Conservation (phyloP, 2,888 invertebrate genomes). For the Amblyjoppa proteus region DNA sequence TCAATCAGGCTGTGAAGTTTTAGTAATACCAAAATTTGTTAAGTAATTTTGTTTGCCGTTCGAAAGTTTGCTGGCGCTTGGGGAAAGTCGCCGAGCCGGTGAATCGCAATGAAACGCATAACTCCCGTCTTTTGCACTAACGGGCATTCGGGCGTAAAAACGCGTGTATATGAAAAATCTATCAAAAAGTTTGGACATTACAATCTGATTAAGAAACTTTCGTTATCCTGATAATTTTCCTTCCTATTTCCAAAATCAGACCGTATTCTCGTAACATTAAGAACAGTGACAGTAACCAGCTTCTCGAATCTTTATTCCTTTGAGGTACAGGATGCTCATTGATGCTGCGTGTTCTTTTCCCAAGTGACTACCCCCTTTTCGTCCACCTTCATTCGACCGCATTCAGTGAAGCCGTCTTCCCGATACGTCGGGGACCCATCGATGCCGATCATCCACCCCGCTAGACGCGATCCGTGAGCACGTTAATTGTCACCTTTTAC, state of each 20-base stretch:
- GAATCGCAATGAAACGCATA: too few species aligned
- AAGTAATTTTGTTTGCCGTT: neutral
- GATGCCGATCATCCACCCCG: slow-evolving; percentile 36
- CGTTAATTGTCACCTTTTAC: slow-evolving; percentile 67
- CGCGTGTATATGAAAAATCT: neutral
- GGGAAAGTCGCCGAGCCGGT: too few species aligned
- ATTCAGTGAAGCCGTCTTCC: neutral
- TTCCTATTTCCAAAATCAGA: neutral
- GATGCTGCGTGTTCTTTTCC: neutral
- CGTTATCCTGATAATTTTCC: neutral
- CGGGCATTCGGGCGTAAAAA: too few species aligned
- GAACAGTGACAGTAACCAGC: slow-evolving; percentile 1
- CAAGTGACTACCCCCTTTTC: slow-evolving; percentile 22
- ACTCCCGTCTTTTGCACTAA: too few species aligned
- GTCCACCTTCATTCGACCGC: slow-evolving; percentile 13
- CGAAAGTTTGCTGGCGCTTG: neutral
- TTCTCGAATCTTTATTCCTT: too few species aligned
- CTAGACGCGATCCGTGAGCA: slow-evolving; percentile 33
- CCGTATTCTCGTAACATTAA: neutral
- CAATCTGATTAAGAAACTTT: too few species aligned
- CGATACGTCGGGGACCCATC: slow-evolving; percentile 9
- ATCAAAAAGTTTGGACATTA: neutral
- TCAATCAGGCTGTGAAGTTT: too few species aligned
- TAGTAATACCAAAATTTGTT: too few species aligned
- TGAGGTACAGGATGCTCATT: slow-evolving; percentile 9